Percentiles rank a stretch among this genome's conserved stretches.
Evolutionary conservation across 1,140 invertebrate species (phyloP).

Genomic region (Brachionus plicatilis): DNA sequence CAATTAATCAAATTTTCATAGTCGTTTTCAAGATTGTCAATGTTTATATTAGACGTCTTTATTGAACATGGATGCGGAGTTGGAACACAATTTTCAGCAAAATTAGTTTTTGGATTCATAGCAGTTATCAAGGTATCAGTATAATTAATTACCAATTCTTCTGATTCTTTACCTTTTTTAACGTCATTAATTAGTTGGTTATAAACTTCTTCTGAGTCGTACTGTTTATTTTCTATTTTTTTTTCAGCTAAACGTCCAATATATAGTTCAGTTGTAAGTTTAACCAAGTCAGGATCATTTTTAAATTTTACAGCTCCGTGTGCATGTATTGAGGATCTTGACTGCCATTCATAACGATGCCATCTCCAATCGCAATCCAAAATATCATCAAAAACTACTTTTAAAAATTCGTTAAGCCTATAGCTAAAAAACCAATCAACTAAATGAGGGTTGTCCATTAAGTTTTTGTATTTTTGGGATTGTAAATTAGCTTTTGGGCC

Average conservation of each 20-base stretch:
- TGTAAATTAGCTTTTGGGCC: neutral
- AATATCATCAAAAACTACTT: neutral
- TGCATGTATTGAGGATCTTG: neutral
- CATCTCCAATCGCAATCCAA: neutral
- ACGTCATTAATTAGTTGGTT: neutral
- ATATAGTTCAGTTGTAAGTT: neutral
- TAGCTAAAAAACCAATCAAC: neutral
- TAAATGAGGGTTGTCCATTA: neutral
- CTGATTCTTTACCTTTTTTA: neutral
- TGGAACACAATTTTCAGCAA: neutral
- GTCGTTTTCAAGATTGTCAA: neutral
- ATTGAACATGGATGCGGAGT: neutral
- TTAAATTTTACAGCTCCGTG: neutral
- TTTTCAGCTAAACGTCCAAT: neutral
- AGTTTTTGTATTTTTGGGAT: neutral
- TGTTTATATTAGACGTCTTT: neutral
- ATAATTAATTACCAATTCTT: neutral
- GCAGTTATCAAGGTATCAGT: neutral
- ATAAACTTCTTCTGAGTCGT: neutral
- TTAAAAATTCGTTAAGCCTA: neutral
- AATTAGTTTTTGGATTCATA: neutral
- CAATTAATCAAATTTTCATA: neutral
- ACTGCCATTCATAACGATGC: neutral
- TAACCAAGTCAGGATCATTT: neutral
- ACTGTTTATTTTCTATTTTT: neutral